Evolutionary conservation across 2,888 invertebrate genomes (phyloP), one percentile per base, ranked within the genome.

Genomic region (Protonemura montana): DNA sequence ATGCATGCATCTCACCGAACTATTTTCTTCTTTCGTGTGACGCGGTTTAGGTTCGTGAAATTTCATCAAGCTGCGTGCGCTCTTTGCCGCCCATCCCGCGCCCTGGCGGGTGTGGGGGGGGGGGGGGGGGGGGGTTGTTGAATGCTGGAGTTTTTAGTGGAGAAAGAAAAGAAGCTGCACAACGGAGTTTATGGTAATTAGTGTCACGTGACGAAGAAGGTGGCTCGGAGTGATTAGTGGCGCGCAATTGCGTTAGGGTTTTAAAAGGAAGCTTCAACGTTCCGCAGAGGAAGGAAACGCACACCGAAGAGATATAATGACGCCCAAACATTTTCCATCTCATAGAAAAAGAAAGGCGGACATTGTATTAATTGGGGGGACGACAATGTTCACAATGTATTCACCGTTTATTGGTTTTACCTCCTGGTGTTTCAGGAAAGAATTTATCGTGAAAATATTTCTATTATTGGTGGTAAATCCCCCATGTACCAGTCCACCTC

Each of bases 21-120:
- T 29, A 10, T 81, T 81, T 85, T 85, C 29, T 85, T 30, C 77
- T 41, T 25, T 29, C 86, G 86, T 80, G 35, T 10, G 35, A 35
- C 35, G 35, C 80, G 80, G 59, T 29, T 26, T 76, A 59, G 59
- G 28, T 76, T 41, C 26, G 41, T 83, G 30, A 86, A 82, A 83
- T 83, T 83, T 86, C 84, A 86, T 86, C 76, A 86, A 86, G 84
- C 84, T 84, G 77, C 86, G 86, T 86, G 59, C 42, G 28, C 83
- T 42, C 35, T 59, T 59, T 59, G 59, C 35, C 35, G 35, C 10
- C 10, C 59, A 21, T n/a, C n/a, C n/a, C 59, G 16, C 21, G 59
- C 59, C 35, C 10, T 10, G 59, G 16, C 59, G 59, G 21, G 13
- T 21, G 16, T 21, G 41, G 10, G 10, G 35, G 35, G 41, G 2